phyloP scores from a whole-genome alignment of 2,888 invertebrate genomes.

The Girardia tigrina region DNA sequence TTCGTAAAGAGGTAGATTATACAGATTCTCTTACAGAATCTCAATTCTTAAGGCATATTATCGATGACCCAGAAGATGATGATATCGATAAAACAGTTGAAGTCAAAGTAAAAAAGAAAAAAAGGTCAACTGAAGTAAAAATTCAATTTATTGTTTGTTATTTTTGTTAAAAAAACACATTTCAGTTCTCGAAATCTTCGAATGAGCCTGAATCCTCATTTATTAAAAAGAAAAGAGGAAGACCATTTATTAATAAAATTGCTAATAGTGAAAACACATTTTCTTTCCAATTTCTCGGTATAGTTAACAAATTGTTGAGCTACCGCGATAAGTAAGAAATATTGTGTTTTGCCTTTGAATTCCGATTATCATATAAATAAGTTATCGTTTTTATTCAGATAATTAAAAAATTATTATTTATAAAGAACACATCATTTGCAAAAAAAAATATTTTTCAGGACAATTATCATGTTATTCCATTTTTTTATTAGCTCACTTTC shows the following conservation, averaged over 20 bases:
- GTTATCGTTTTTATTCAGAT: too few relatives aligned
- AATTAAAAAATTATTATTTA: too few relatives aligned
- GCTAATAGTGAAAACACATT: neutral
- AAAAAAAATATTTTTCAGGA: too few relatives aligned
- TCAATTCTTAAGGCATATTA: constrained; percentile 16
- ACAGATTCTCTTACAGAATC: constrained; percentile 27
- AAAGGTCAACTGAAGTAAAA: neutral
- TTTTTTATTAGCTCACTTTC: too few relatives aligned
- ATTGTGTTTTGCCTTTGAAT: too few relatives aligned
- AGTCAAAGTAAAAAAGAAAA: neutral
- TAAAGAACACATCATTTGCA: too few relatives aligned
- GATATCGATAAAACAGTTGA: neutral
- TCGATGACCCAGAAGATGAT: neutral
- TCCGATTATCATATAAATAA: too few relatives aligned
- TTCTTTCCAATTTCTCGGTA: neutral
- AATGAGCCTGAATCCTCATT: neutral
- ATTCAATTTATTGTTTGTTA: neutral
- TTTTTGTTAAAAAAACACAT: too few relatives aligned
- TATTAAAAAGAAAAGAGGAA: constrained; percentile 12
- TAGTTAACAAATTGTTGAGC: neutral
- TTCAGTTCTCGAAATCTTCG: neutral
- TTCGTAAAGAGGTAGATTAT: constrained; percentile 28
- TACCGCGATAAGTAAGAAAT: neutral
- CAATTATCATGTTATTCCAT: too few relatives aligned
- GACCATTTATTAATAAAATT: neutral